A percentile compares a stretch with the other conserved stretches of the same genome.
Evolutionary conservation across 2,888 invertebrate species (phyloP).

Genomic region (Bombylius discolor): DNA sequence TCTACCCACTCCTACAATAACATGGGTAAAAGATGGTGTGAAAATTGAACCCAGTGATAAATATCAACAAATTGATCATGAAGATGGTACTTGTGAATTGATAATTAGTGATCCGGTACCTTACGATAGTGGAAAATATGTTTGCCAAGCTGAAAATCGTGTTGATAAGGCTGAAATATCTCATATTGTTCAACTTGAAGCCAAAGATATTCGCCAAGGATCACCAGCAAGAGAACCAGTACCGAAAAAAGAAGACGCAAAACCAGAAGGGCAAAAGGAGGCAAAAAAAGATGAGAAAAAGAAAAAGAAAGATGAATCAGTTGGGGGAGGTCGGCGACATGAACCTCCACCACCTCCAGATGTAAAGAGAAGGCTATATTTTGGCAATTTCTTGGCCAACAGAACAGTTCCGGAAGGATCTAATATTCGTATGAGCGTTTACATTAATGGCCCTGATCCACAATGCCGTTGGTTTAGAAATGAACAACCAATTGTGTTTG

Average conservation of each 20-base stretch:
- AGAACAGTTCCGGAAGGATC: slow-evolving; percentile 61
- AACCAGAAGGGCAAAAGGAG: slow-evolving; percentile 11
- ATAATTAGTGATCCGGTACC: slow-evolving; percentile 51
- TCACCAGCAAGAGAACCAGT: slow-evolving; percentile 26
- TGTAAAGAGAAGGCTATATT: slow-evolving; percentile 39
- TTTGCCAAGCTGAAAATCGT: slow-evolving; percentile 54
- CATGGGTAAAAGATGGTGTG: slow-evolving; percentile 64
- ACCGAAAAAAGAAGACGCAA: slow-evolving; percentile 4
- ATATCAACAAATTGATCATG: slow-evolving; percentile 53
- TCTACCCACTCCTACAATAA: slow-evolving; percentile 53
- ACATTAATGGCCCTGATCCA: slow-evolving; percentile 60
- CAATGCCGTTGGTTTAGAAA: slow-evolving; percentile 63
- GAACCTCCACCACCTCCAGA: slow-evolving; percentile 36
- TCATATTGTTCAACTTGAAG: slow-evolving; percentile 55
- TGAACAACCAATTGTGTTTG: slow-evolving; percentile 45
- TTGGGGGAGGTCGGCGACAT: slow-evolving; percentile 23
- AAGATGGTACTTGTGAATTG: slow-evolving; percentile 61
- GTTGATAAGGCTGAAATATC: slow-evolving; percentile 61
- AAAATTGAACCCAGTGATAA: slow-evolving; percentile 46
- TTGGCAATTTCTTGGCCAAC: slow-evolving; percentile 63
- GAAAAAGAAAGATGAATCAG: slow-evolving; percentile 25
- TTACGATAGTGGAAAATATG: slow-evolving; percentile 42
- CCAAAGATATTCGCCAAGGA: slow-evolving; percentile 32
- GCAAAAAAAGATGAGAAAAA: slow-evolving; percentile 21
- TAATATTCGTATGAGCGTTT: slow-evolving; percentile 65